A percentile compares a stretch with the other conserved stretches of the same genome.
Conservation (phyloP, 1,140 invertebrate species). For the Psix sp. region DNA sequence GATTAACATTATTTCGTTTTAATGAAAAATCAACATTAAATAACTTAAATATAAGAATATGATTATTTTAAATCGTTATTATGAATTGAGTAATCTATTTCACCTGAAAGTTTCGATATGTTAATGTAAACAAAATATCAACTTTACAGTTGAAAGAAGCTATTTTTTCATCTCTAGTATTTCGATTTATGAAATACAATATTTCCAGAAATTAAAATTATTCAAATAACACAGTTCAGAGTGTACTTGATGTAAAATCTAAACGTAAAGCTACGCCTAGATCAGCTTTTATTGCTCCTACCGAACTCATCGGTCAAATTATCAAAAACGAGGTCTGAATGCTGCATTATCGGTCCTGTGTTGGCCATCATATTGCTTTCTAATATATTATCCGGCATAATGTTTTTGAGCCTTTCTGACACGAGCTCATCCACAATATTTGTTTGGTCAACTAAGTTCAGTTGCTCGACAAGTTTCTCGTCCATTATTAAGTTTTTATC, state of each 20-base stretch:
- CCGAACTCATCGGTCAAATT: conserved; percentile 39
- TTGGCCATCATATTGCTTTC: conserved; percentile 70
- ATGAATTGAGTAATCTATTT: too few relatives aligned
- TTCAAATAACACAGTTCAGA: too few relatives aligned
- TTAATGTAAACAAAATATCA: too few relatives aligned
- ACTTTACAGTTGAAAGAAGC: too few relatives aligned
- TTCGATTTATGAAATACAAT: too few relatives aligned
- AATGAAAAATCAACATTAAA: too few relatives aligned
- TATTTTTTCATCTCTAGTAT: too few relatives aligned
- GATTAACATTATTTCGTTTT: too few relatives aligned
- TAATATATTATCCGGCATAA: conserved; percentile 71
- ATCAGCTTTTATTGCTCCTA: conserved; percentile 46
- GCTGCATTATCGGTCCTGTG: conserved; percentile 39
- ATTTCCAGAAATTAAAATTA: not conserved
- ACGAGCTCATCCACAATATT: conserved; percentile 72
- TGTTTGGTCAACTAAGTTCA: conserved; percentile 70
- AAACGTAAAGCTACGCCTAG: not conserved
- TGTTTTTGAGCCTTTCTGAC: conserved; percentile 71
- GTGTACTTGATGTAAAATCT: conserved; percentile 14
- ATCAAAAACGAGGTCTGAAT: conserved; percentile 38
- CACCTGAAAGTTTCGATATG: too few relatives aligned
- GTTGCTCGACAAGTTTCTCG: conserved; percentile 71
- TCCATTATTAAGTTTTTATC: conserved; percentile 73
- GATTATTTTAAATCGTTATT: too few relatives aligned
- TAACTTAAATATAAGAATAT: too few relatives aligned